Percentiles rank a stretch among this genome's conserved stretches.
phyloP scores from a whole-genome alignment of 2,113 vertebrate genomes.

The Myotis lucifugus region DNA sequence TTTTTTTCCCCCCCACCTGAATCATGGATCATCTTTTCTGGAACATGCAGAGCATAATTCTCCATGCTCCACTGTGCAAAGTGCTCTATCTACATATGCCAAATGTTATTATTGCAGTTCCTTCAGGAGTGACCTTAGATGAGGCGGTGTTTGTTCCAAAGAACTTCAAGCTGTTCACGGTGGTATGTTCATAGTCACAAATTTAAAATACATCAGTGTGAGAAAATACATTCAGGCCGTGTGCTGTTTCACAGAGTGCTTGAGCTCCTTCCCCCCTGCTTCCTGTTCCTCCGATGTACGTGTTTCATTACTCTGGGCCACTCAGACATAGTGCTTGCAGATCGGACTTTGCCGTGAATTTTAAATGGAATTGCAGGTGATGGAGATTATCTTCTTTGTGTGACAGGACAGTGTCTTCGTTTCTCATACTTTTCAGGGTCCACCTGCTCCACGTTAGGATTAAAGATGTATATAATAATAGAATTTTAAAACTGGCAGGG shows the following conservation, averaged over 20 bases:
- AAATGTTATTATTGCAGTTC: constrained; percentile 74
- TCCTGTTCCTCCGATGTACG: neutral
- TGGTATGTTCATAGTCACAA: constrained; percentile 65
- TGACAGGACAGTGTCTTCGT: constrained; percentile 4
- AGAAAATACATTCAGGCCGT: constrained; percentile 65
- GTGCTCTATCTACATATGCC: constrained; percentile 75
- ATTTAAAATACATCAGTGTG: constrained; percentile 74
- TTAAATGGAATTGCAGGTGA: constrained; percentile 49
- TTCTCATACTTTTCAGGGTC: constrained; percentile 38
- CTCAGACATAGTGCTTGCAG: constrained; percentile 32
- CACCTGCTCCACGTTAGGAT: constrained; percentile 56
- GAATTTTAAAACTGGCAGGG: constrained; percentile 65
- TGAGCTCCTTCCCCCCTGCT: neutral
- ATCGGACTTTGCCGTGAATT: constrained; percentile 58
- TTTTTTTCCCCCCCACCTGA: neutral
- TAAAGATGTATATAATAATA: constrained; percentile 75
- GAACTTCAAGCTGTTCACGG: constrained; percentile 80
- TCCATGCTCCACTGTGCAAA: constrained; percentile 65
- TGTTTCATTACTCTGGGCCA: constrained; percentile 41
- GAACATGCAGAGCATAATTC: constrained; percentile 66
- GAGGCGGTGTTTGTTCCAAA: constrained; percentile 73
- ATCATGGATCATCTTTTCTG: constrained; percentile 76
- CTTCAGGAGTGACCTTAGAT: constrained; percentile 81
- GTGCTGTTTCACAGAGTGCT: constrained; percentile 41
- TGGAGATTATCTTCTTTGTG: constrained; percentile 57